A percentile compares a stretch with the other conserved stretches of the same genome.
Conservation (phyloP, 2,797 vertebrate genomes). For the Premnoplex brunnescens region DNA sequence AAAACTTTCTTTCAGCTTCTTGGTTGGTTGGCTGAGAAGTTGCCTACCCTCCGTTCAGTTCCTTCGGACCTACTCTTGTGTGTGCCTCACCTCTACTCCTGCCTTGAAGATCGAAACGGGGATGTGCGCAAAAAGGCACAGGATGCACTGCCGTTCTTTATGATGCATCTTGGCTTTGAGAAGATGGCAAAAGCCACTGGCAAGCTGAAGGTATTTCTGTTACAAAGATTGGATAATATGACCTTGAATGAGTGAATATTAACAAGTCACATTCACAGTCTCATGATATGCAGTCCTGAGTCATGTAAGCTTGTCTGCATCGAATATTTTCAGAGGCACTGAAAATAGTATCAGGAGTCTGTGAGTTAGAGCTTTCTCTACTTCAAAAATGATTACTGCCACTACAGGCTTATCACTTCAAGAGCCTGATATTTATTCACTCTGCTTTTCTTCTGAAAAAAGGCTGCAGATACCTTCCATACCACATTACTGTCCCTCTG, state of each 20-base stretch:
- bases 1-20: constrained; percentile 81
- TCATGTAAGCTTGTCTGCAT: not conserved
- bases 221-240: not conserved
- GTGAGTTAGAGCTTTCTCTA: not conserved
- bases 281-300: not conserved
- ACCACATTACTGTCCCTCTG: not conserved
- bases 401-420: not conserved
- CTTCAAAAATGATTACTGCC: not conserved
- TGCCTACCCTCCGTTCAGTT: constrained; percentile 85
- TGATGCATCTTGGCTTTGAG: constrained; percentile 97
- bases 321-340: not conserved
- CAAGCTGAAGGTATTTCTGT: constrained; percentile 88
- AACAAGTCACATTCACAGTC: not conserved
- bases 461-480: not conserved
- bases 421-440: not conserved
- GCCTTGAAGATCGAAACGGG: constrained; percentile 94
- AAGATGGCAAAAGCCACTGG: constrained; percentile 93
- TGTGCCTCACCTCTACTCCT: constrained; percentile 88
- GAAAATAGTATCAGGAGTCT: not conserved
- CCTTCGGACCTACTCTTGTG: constrained; percentile 88
- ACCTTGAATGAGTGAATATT: not conserved
- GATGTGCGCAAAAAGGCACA: constrained; percentile 97
- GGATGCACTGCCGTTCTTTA: constrained; percentile 92
- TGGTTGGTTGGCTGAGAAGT: constrained; percentile 93
- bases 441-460: not conserved